Base-by-base conservation (phyloP, 1,140 invertebrate genomes). In the Hyles vespertilio region DNA sequence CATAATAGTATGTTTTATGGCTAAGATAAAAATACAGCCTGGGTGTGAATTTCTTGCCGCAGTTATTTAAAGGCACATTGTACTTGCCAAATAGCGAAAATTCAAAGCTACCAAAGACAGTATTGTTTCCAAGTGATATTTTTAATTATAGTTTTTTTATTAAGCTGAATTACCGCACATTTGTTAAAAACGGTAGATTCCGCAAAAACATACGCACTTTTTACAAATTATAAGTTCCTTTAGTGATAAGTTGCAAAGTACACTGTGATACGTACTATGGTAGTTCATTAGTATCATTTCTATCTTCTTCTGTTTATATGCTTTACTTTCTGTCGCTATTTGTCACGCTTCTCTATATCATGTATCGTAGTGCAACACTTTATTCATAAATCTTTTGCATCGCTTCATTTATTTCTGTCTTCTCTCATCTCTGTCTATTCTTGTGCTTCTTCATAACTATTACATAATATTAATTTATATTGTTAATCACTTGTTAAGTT, bases 121-220 rank as follows among this genome's bases (percentile, higher is more conserved):
- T 87, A 87, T 85, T 85, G 70, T 74, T 76, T 69, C 45, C 59
- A 72, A 70, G 69, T 75, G 73, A 75, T 79, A 75, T 73, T 66
- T 67, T 69, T 77, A 74, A 55, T 69, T 67, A 69, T 52, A 59
- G 67, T 55, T 66, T 58, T 43, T 48, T 33, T 50, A 22, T 12
- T 61, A 64, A 69, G 75, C 79, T 61, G 80, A 77, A 84, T 87
- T 77, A 77, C 84, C 81, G 86, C 83, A 89, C 86, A 89, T 89
- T 87, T 89, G 86, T 87, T 89, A 74, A 53, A 87, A 70, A 83
- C 84, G 86, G 84, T 79, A 62, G 72, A 85, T 84, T 86, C 74
- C 71, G 81, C 77, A 65, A 58, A 59, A 40, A 43, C 57, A 59
- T 48, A 49, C 67, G 75, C 76, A 80, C 74, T 65, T 67, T 68